Conservation (phyloP, 1,140 invertebrate genomes). For the Paraescarpia echinospica region DNA sequence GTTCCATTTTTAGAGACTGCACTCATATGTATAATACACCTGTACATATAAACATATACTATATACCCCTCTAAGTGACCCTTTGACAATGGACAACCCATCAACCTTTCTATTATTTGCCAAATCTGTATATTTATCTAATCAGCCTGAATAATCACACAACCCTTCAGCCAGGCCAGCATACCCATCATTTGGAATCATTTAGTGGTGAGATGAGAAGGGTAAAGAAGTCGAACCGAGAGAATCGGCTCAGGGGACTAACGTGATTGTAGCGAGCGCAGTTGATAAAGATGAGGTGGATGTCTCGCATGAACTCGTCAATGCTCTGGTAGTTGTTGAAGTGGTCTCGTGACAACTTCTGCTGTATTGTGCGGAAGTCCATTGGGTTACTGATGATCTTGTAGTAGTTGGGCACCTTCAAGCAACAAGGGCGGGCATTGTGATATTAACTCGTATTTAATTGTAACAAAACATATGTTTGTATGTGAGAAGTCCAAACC, state of each 20-base stretch:
- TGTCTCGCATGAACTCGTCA: conserved; percentile 77
- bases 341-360: conserved; percentile 72
- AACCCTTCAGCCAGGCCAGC: too few species aligned
- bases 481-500: not conserved
- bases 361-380: conserved; percentile 79
- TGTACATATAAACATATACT: too few species aligned
- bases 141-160: too few species aligned
- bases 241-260: conserved; percentile 55
- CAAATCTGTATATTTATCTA: not conserved
- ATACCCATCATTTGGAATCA: too few species aligned
- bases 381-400: conserved; percentile 77
- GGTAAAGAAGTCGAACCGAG: not conserved
- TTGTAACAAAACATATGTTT: not conserved
- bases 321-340: conserved; percentile 67
- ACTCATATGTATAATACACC: too few species aligned
- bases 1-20: too few species aligned
- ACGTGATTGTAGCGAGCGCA: conserved; percentile 82
- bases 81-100: too few species aligned
- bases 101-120: too few species aligned
- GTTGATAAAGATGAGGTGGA: conserved; percentile 84
- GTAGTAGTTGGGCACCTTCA: conserved; percentile 76
- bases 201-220: not conserved
- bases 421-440: not conserved
- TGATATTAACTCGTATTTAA: not conserved
- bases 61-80: not conserved